Base-by-base conservation (phyloP, 2,888 invertebrate genomes). In the Agrilus cyanescens region DNA sequence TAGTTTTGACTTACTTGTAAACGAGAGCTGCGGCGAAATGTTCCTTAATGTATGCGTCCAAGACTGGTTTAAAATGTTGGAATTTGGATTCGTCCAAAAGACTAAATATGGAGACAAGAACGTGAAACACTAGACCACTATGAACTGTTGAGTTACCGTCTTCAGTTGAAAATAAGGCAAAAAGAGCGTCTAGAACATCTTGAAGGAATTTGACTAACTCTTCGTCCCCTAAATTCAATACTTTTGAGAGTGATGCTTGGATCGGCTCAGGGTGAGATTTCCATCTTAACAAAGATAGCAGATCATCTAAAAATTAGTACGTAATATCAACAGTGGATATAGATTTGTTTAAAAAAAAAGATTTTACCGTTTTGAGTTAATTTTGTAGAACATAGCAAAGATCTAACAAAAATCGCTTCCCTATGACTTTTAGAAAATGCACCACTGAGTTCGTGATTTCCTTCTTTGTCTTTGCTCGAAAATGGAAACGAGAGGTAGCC, bases 21-120 rank as follows among this genome's bases (percentile, higher is more conserved):
- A 94, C 94, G 12, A 95, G 72, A 0, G 94, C 90, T 1, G 93
- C 93, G 0, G 94, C 90, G 68, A 96, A 95, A 64, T 93, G 93
- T 51, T 88, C 86, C 53, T 85, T 85, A 40, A 95, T 91, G 60
- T 96, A 96, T 1, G 88, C 88, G 58, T 95, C 91, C 65, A 95
- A 79, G 0, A 95, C 91, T 0, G 93, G 90, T 53, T 87, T 83
- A 66, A 95, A 95, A 60, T 94, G 91, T 61, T 93, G 89, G 66
- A 93, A 95, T 56, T 93, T 86, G 42, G 79, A 82, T 58, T 93
- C 89, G 56, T 93, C 88, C 45, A 95, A 70, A 14, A 93, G 69
- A 60, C 86, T 88, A 65, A 95, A 88, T 54, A 95, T 93, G 45
- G 89, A 88, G 12, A 93, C 91, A 45, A 95, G 71, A 29, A 91